Evolutionary conservation across 2,113 vertebrate species (phyloP), one percentile per base, ranked within the genome.

Genomic region (Scortum barcoo): DNA sequence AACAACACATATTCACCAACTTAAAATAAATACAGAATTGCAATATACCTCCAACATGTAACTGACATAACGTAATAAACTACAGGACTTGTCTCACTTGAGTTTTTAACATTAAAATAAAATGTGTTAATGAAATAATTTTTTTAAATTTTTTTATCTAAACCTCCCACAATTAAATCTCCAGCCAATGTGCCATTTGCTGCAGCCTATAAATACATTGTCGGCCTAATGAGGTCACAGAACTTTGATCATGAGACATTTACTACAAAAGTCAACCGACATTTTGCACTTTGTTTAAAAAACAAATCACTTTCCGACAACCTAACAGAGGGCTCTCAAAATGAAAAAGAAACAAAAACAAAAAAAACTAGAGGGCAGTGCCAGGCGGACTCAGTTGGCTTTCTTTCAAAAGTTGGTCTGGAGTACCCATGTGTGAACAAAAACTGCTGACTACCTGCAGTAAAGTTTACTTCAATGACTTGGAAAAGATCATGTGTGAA

Each of bases 401-500:
- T 73, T 48, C 26, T 58, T 75, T 78, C 51, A 38, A 22, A 70
- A 40, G 28, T 10, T 61, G n/a, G 36, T 24, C 26, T 48, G 63
- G 22, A 38, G 46, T 13, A 9, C 7, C 0, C 0, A 26, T 26
- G 53, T 72, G n/a, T 46, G 38, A 33, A 2, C 16, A 71, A 48
- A 78, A 56, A 60, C 53, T 2, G 72, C 68, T 75, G 50, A 67
- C 42, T 44, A 33, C 19, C 63, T 5, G 4, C 16, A 72, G 42
- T 51, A 65, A 74, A 75, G 24, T 63, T 69, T 9, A n/a, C 50
- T 75, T 81, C 33, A 33, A 28, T 57, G 50, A 44, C 20, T 72
- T 28, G 20, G 16, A 85, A 74, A 79, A 5, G 20, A 26, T 13
- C 12, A 38, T 36, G 60, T 61, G 72, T 46, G 33, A 62, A 78